These are phyloP conservation scores for Mormyrus lacerda DNA, from an alignment of 2,113 vertebrate species.

Conservation along the genomic window DNA sequence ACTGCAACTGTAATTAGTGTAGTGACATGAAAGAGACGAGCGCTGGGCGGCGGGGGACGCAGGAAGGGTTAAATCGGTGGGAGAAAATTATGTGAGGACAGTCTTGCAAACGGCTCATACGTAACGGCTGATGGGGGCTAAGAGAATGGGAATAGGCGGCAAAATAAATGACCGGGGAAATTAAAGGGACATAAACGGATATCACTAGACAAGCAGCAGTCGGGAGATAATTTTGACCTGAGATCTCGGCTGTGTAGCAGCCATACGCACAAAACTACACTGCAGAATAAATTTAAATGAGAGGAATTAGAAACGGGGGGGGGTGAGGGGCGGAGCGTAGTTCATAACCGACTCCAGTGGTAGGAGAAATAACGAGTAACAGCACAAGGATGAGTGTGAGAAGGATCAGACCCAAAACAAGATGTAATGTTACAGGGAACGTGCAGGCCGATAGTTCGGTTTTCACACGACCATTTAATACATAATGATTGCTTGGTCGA, in stretches of 20 bases:
- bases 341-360: neutral
- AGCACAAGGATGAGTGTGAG: neutral
- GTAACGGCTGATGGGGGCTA: neutral
- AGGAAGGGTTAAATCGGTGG: neutral
- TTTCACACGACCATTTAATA: neutral
- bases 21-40: neutral
- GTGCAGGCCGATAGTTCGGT: neutral
- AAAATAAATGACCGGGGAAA: neutral
- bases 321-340: neutral
- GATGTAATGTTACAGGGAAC: neutral
- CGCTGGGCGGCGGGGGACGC: neutral
- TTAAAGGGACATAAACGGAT: neutral
- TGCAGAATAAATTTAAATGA: constrained; percentile 31
- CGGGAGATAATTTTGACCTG: constrained; percentile 27
- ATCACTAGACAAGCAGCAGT: neutral
- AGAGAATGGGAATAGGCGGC: neutral
- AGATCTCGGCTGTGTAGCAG: constrained; percentile 52
- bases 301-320: constrained; percentile 15
- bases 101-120: neutral
- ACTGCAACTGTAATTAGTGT: neutral
- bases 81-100: neutral
- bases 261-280: constrained; percentile 43
- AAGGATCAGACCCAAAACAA: neutral
- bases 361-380: neutral
- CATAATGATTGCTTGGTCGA: neutral